These are phyloP conservation scores for Drosophila varians DNA, from an alignment of 1,140 invertebrate genomes.

Conservation along the genomic window DNA sequence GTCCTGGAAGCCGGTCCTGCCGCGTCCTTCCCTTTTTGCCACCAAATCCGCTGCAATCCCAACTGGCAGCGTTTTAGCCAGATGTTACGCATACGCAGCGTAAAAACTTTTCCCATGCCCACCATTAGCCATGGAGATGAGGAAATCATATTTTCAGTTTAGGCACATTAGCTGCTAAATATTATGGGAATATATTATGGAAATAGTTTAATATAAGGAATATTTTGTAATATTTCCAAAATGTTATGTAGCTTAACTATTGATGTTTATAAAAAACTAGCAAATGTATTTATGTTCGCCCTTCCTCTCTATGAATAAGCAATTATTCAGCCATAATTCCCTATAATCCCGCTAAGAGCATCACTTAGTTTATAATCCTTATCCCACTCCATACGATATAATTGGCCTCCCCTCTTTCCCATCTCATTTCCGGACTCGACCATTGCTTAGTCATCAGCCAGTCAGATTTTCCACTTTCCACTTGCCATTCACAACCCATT, in stretches of 20 bases:
- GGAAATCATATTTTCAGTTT: slow-evolving; percentile 36
- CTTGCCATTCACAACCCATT: slow-evolving; percentile 1
- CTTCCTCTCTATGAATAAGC: not conserved
- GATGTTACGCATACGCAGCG: slow-evolving; percentile 80
- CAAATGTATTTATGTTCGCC: no score
- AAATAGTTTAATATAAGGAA: no score
- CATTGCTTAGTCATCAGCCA: slow-evolving; percentile 42
- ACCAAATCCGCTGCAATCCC: slow-evolving; percentile 54
- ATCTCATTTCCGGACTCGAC: slow-evolving; percentile 20
- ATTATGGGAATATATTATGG: not conserved
- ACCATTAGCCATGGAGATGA: slow-evolving; percentile 33
- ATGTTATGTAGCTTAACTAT: no score
- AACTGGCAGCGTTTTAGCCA: slow-evolving; percentile 67
- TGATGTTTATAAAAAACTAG: no score
- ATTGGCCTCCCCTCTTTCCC: slow-evolving; percentile 5
- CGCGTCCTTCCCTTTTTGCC: not conserved
- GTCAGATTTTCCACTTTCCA: slow-evolving; percentile 16
- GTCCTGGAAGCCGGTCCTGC: no score
- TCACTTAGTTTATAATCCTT: slow-evolving; percentile 19
- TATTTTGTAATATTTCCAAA: no score
- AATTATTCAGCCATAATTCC: slow-evolving; percentile 7
- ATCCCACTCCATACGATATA: slow-evolving; percentile 37
- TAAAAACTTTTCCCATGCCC: slow-evolving; percentile 67
- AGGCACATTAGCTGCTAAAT: slow-evolving; percentile 44
- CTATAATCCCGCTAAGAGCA: slow-evolving; percentile 38